These are phyloP conservation scores for Pangasius krempfi DNA, from an alignment of 2,797 vertebrate species.

Conservation along the genomic window DNA sequence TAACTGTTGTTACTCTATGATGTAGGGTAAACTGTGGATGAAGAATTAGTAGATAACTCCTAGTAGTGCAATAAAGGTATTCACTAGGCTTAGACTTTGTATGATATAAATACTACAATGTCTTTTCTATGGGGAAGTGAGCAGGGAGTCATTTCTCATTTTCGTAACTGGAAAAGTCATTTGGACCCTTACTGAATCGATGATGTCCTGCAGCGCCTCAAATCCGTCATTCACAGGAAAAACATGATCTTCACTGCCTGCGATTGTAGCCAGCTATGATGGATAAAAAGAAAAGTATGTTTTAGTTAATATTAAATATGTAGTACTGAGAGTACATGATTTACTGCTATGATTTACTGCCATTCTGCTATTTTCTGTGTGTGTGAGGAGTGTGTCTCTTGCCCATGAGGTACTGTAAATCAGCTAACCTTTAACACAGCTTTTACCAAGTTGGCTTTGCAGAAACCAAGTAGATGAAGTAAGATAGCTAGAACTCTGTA, in stretches of 20 bases:
- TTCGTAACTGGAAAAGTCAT: neutral
- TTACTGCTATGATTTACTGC: neutral
- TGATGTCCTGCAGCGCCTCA: constrained; percentile 92
- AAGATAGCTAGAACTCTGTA: neutral
- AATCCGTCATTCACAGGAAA: constrained; percentile 97
- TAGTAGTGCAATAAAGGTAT: neutral
- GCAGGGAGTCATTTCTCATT: neutral
- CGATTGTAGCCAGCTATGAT: constrained; percentile 90
- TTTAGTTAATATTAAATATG: neutral
- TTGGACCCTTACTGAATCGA: constrained; percentile 83
- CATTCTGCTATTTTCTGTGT: neutral
- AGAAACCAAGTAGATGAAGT: neutral
- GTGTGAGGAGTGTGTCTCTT: neutral
- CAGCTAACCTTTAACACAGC: neutral
- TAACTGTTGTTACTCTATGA: neutral
- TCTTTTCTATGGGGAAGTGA: neutral
- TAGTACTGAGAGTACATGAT: neutral
- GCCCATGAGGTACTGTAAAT: neutral
- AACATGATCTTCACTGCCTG: constrained; percentile 93
- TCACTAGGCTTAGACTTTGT: neutral
- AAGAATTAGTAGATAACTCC: neutral
- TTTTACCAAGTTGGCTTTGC: neutral
- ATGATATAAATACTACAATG: neutral
- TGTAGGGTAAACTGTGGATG: neutral
- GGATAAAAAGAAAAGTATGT: neutral